These are phyloP conservation scores for Argyrosomus japonicus DNA, from an alignment of 2,113 vertebrate genomes.

Conservation along the genomic window DNA sequence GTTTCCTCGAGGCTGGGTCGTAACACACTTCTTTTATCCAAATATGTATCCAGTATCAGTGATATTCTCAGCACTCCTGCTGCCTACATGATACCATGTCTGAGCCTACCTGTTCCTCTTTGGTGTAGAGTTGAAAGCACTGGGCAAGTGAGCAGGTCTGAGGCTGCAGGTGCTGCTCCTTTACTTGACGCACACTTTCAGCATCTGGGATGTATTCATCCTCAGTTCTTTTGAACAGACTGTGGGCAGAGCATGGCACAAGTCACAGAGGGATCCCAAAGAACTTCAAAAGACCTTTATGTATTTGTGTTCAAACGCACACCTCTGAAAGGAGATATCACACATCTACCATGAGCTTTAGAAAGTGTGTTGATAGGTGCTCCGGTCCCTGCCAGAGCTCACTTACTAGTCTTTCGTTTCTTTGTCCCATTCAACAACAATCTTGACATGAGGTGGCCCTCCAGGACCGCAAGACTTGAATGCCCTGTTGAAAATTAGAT, in stretches of 20 bases:
- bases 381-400: neutral
- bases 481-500: conserved; percentile 80
- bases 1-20: too few relatives aligned
- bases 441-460: conserved; percentile 96
- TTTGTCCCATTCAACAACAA: conserved; percentile 99
- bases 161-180: conserved; percentile 95
- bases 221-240: conserved; percentile 94
- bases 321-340: conserved; percentile 9
- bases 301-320: neutral
- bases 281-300: conserved; percentile 21
- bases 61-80: neutral
- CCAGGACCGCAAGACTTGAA: conserved; percentile 95
- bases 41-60: neutral
- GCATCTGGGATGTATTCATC: conserved; percentile 98
- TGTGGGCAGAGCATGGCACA: conserved; percentile 66
- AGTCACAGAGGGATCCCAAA: conserved; percentile 45
- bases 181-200: conserved; percentile 94
- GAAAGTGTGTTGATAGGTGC: neutral
- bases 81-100: neutral
- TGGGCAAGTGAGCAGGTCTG: conserved; percentile 96
- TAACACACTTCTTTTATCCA: neutral
- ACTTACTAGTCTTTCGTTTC: conserved; percentile 99
- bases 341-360: conserved; percentile 2
- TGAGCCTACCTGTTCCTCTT: conserved; percentile 94
- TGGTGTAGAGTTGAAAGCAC: conserved; percentile 99